phyloP scores from a whole-genome alignment of 1,140 invertebrate genomes.

The Megathymus violae region DNA sequence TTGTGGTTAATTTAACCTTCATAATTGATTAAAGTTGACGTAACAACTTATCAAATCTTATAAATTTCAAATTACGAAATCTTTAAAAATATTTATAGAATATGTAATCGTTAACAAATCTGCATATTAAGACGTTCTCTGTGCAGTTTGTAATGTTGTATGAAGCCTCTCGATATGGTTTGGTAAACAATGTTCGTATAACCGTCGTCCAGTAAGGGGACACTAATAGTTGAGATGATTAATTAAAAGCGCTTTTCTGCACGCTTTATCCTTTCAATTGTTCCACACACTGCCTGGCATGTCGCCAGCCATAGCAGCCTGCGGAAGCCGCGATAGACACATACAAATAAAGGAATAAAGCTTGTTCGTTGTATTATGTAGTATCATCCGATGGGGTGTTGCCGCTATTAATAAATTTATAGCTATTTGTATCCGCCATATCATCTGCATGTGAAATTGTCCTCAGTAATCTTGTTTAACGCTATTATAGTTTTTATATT shows the following conservation, averaged over 20 bases:
- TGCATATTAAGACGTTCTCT: no score
- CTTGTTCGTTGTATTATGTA: constrained; percentile 28
- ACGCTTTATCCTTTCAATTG: background rate
- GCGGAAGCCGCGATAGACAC: constrained; percentile 36
- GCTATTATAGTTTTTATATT: no score
- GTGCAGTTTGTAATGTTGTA: no score
- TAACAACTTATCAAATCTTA: no score
- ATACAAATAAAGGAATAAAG: constrained; percentile 33
- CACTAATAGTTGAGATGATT: background rate
- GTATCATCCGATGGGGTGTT: constrained; percentile 9
- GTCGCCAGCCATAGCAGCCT: constrained; percentile 29
- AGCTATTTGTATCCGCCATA: background rate
- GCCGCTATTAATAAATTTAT: constrained; percentile 4
- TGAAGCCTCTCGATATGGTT: no score
- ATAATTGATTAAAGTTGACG: no score
- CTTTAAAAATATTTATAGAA: no score
- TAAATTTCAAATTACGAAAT: no score
- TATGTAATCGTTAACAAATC: no score
- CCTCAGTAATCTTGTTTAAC: background rate
- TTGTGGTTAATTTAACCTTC: no score
- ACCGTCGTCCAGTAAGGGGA: background rate
- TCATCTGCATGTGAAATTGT: background rate
- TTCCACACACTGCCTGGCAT: constrained; percentile 9
- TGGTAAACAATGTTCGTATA: no score
- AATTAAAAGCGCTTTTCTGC: background rate